Conservation (phyloP, 2,888 invertebrate species). For the Acanthopleura granulata region DNA sequence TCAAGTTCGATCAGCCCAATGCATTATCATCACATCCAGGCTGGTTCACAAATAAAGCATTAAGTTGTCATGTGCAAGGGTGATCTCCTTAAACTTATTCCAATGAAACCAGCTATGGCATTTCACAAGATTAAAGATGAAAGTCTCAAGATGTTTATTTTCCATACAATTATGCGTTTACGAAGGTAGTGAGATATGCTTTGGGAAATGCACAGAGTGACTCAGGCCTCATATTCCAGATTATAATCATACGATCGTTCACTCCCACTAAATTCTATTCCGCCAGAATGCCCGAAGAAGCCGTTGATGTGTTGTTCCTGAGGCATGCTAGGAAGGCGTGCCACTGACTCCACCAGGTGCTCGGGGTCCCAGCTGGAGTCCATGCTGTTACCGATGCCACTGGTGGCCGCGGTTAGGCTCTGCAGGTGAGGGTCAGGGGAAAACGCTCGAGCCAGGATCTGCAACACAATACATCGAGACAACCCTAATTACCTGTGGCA, state of each 20-base stretch:
- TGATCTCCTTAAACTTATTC: no score
- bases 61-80: no score
- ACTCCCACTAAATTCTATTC: neutral
- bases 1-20: no score
- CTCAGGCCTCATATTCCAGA: neutral
- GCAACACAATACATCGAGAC: neutral
- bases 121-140: no score
- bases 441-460: conserved; percentile 24
- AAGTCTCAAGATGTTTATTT: no score
- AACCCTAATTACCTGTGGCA: conserved; percentile 15
- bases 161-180: no score
- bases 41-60: no score
- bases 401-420: conserved; percentile 25
- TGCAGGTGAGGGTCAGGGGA: conserved; percentile 29
- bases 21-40: no score
- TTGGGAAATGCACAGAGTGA: no score
- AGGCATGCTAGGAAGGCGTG: neutral
- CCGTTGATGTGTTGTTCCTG: neutral
- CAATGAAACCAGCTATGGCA: no score
- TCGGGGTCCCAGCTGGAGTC: conserved; percentile 39
- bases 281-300: neutral
- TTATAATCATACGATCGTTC: neutral
- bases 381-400: conserved; percentile 35
- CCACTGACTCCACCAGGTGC: conserved; percentile 19
- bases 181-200: no score